phyloP scores from a whole-genome alignment of 2,113 vertebrate genomes.

The Spheniscus mendiculus region DNA sequence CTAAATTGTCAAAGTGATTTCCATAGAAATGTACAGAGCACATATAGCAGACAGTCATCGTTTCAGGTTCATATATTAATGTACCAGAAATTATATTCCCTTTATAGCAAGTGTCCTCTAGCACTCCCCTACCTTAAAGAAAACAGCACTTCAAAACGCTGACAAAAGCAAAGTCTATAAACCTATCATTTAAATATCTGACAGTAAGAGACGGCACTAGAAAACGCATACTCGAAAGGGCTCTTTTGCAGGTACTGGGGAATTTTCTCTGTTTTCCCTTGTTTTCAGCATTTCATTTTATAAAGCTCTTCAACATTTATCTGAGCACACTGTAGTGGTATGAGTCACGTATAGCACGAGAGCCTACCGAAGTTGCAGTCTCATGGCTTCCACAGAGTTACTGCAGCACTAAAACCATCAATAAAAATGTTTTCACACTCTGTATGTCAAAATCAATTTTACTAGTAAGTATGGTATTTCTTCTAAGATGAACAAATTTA shows the following conservation, averaged over 20 bases:
- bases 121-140: background rate
- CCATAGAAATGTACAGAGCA: background rate
- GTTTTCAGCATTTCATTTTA: slow-evolving; percentile 12
- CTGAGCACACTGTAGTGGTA: background rate
- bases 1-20: background rate
- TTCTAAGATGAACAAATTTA: background rate
- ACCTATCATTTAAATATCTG: background rate
- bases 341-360: rapidly evolving
- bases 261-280: background rate
- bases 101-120: background rate
- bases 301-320: background rate
- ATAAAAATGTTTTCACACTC: background rate
- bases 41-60: background rate
- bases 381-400: background rate
- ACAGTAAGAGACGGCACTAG: background rate
- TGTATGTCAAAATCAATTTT: background rate
- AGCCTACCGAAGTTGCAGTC: background rate
- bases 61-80: background rate
- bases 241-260: background rate
- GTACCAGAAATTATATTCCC: slow-evolving; percentile 7
- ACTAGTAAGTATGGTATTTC: background rate
- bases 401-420: background rate
- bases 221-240: background rate
- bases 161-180: background rate
- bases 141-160: slow-evolving; percentile 5